A percentile compares a stretch with the other conserved stretches of the same genome.
phyloP scores from a whole-genome alignment of 1,140 invertebrate genomes.

The Theocolax elegans region DNA sequence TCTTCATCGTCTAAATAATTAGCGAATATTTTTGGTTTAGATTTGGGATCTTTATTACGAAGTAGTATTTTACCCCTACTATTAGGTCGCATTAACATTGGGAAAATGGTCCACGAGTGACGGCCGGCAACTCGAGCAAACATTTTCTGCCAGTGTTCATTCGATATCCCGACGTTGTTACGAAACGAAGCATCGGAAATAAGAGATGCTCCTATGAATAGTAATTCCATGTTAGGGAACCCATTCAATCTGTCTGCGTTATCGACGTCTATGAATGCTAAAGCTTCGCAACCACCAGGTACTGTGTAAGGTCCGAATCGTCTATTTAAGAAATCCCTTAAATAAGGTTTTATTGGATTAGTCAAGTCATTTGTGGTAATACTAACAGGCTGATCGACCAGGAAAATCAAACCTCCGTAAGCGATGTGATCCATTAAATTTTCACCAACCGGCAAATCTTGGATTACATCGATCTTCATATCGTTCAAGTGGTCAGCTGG shows the following conservation, averaged over 20 bases:
- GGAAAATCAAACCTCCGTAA: conserved; percentile 51
- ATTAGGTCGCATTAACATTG: conserved; percentile 67
- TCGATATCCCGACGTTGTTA: conserved; percentile 41
- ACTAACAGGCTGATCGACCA: conserved; percentile 63
- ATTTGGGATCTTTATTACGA: conserved; percentile 70
- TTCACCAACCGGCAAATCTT: conserved; percentile 72
- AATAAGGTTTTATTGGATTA: conserved; percentile 53
- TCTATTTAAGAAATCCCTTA: conserved; percentile 55
- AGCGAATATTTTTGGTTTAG: conserved; percentile 76
- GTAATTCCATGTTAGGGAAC: conserved; percentile 68
- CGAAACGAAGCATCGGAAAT: conserved; percentile 37
- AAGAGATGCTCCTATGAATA: conserved; percentile 65
- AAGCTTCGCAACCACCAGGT: conserved; percentile 43
- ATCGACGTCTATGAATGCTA: conserved; percentile 53
- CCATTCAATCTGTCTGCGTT: conserved; percentile 59
- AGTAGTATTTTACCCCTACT: conserved; percentile 71
- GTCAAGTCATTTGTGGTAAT: conserved; percentile 58
- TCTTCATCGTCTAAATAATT: conserved; percentile 73
- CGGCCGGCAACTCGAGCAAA: conserved; percentile 40
- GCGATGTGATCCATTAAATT: conserved; percentile 75
- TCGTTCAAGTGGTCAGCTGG: conserved; percentile 74
- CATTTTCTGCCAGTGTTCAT: conserved; percentile 46
- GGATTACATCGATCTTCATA: conserved; percentile 68
- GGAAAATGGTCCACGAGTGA: conserved; percentile 54
- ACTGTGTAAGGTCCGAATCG: conserved; percentile 71